Conservation (phyloP, 2,888 invertebrate genomes). For the Diarsia mendica region DNA sequence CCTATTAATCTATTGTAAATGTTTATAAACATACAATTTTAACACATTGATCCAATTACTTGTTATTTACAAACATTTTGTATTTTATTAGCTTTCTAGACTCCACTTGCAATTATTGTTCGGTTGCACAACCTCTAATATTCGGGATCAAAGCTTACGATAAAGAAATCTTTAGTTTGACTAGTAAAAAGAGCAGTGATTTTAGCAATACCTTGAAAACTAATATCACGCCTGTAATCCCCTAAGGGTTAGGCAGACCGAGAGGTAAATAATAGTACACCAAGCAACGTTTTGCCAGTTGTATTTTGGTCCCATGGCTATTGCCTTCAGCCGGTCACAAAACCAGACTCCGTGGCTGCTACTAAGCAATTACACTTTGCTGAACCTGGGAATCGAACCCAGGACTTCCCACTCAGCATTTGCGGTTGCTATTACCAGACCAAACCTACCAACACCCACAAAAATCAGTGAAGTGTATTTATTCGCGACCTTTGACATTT, state of each 20-base stretch:
- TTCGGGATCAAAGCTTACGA: too few species aligned
- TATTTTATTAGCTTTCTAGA: constrained; percentile 5
- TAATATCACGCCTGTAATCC: background rate
- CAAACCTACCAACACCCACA: too few species aligned
- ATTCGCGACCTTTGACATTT: background rate
- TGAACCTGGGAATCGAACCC: too few species aligned
- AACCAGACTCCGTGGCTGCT: background rate
- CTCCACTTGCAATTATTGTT: constrained; percentile 13
- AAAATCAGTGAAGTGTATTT: background rate
- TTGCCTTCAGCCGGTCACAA: background rate
- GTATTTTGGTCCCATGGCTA: too few species aligned
- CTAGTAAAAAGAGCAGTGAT: too few species aligned
- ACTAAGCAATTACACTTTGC: background rate
- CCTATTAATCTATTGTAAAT: constrained; percentile 71
- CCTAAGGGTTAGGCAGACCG: background rate
- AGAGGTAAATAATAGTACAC: too few species aligned
- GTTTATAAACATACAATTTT: constrained; percentile 54
- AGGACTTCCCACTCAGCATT: too few species aligned
- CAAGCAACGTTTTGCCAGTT: too few species aligned
- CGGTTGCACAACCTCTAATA: too few species aligned
- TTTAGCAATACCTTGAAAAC: too few species aligned
- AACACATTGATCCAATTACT: constrained; percentile 64
- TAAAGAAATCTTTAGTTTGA: too few species aligned
- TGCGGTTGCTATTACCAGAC: too few species aligned
- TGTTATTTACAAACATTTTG: constrained; percentile 34